Percentiles rank a stretch among this genome's conserved stretches.
Evolutionary conservation across 2,888 invertebrate genomes (phyloP).

Genomic region (Saturnia japonica): DNA sequence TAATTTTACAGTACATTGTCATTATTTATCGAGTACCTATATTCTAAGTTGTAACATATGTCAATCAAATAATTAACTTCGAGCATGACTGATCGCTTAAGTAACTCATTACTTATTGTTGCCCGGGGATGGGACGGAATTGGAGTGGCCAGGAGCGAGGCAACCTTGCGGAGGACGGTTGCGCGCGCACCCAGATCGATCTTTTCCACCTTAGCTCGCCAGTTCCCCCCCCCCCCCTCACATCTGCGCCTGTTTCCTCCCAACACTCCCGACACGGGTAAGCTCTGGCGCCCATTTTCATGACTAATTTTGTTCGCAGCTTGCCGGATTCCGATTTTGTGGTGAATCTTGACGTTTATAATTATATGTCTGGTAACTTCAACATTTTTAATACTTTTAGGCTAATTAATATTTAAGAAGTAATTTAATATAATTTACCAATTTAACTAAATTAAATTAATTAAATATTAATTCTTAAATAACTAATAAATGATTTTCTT

Average conservation of each 20-base stretch:
- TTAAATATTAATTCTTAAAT: neutral
- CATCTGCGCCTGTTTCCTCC: constrained; percentile 34
- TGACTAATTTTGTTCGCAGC: constrained; percentile 45
- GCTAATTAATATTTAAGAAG: neutral
- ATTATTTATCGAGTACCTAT: neutral
- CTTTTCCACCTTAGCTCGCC: constrained; percentile 47
- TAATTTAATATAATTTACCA: neutral
- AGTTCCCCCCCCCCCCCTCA: constrained; percentile 35
- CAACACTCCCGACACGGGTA: constrained; percentile 46
- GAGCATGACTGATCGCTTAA: constrained; percentile 12
- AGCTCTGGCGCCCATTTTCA: constrained; percentile 49
- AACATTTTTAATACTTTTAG: neutral
- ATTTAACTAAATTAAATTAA: neutral
- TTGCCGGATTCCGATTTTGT: constrained; percentile 17
- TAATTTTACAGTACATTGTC: neutral
- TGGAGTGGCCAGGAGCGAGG: constrained; percentile 45
- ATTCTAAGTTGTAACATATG: constrained; percentile 1
- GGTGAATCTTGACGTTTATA: neutral
- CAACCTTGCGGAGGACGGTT: constrained; percentile 37
- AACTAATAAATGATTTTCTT: too few species aligned
- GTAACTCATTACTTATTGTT: constrained; percentile 15
- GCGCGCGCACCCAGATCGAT: constrained; percentile 75
- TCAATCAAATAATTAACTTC: constrained; percentile 5
- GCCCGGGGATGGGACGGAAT: constrained; percentile 25
- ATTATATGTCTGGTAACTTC: neutral